Base-by-base conservation (phyloP, 64 coral and sea anemone genomes). In the Stichodactyla mertensii region DNA sequence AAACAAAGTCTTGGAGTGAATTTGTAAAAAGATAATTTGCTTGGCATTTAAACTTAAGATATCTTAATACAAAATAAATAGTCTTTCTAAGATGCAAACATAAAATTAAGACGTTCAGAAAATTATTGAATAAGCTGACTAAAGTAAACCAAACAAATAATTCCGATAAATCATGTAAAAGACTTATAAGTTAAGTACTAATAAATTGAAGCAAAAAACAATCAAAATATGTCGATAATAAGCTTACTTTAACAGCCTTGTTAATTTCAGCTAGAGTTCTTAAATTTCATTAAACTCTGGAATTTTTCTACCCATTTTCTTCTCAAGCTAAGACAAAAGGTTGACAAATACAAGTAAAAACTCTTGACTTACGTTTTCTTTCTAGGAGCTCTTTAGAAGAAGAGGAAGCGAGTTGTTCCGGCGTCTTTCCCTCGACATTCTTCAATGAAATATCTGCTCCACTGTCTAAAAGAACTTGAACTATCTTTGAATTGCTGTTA, bases 361-460 rank as follows among this genome's bases (percentile, higher is more conserved):
- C 23, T 74, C 4, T 19, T 10, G 24, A 93, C 94, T 93, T 58
- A 96, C 94, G 91, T 90, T 93, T 86, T 45, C 85, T 89, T 77
- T 90, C 64, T 58, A 96, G 56, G 83, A 90, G 86, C 28, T 86
- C 56, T 52, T 80, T 93, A 55, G 91, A 96, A 31, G 92, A 79
- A 12, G 88, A 85, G 7, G 84, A 54, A 6, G 91, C 94, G 55
- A 89, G 84, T 56, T 93, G 79, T 78, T 93, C 88, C 7, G 94
- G 84, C 13, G 78, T 96, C 88, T 93, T 96, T 71, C 91, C 86
- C 26, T 89, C 85, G 2, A 51, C 59, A 64, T 96, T 93, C 28
- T 59, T 86, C 24, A 96, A 59, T 23, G 86, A 82, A 60, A 90
- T 24, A 0, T 84, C 82, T 20, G 94, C 94, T 22, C 94, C 94